Conservation (phyloP, 2,888 invertebrate species). For the Drosophila rubida region DNA sequence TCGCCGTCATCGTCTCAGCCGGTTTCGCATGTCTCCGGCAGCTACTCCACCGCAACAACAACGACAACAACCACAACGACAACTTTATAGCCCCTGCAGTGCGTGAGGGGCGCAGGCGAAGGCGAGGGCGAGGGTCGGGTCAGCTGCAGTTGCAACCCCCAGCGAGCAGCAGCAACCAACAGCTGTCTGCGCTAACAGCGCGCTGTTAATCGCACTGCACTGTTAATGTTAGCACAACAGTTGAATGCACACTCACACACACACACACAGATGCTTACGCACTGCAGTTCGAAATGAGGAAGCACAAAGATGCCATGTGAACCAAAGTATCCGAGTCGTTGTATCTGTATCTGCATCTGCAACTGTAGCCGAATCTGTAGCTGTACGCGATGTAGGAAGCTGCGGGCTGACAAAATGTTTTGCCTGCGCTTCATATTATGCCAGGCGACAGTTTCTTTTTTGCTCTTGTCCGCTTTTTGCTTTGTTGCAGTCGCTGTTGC, state of each 20-base stretch:
- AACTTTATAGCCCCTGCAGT: slow-evolving; percentile 70
- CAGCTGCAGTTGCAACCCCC: slow-evolving; percentile 65
- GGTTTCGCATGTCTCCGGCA: slow-evolving; percentile 69
- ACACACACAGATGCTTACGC: slow-evolving; percentile 23
- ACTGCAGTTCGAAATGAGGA: slow-evolving; percentile 55
- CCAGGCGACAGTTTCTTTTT: slow-evolving; percentile 59
- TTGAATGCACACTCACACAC: slow-evolving; percentile 40
- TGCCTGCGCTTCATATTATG: slow-evolving; percentile 64
- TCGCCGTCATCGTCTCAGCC: slow-evolving; percentile 51
- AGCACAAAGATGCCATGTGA: slow-evolving; percentile 56
- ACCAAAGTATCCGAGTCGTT: slow-evolving; percentile 33
- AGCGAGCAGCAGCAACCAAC: slow-evolving; percentile 25
- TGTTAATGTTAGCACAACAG: slow-evolving; percentile 22
- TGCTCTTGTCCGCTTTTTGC: not conserved
- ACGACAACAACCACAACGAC: slow-evolving; percentile 48
- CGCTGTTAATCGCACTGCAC: slow-evolving; percentile 20
- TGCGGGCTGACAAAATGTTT: slow-evolving; percentile 63
- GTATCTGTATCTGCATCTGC: slow-evolving; percentile 27
- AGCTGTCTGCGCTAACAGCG: slow-evolving; percentile 39
- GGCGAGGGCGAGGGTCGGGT: slow-evolving; percentile 30
- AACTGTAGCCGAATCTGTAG: slow-evolving; percentile 27
- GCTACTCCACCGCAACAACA: slow-evolving; percentile 29
- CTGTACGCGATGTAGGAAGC: slow-evolving; percentile 50
- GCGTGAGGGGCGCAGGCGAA: slow-evolving; percentile 63
- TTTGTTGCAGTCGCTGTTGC: slow-evolving; percentile 35